Evolutionary conservation across 1,140 invertebrate species (phyloP), one percentile per base, ranked within the genome.

Genomic region (Drosophila willistoni): DNA sequence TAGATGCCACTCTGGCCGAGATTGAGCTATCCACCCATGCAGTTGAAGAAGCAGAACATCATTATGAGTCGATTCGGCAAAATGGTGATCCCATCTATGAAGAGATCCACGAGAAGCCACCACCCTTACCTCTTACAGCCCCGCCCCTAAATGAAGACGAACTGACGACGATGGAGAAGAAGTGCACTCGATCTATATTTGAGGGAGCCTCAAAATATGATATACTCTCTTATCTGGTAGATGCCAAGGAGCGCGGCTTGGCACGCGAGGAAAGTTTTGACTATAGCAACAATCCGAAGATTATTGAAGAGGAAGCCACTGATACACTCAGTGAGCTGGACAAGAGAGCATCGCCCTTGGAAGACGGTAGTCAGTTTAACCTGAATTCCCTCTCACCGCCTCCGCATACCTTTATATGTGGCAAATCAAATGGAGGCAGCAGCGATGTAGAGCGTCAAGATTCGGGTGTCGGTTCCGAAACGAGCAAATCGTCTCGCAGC

Each of bases 391-490:
- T 91, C 4, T 90, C 89, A n/a, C 92, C 90, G 2, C 90, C 90
- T 12, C 79, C 90, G 0, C 81, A 85, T 22, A 90, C 60, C 19
- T 91, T 91, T 14, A 83, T 89, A 6, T 84, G 83, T 17, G 84
- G 89, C 5, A 68, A 71, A 19, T 61, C 59, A 1, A 64, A 59
- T 12, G 68, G 69, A 2, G 77, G 71, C 13, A 80, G 91, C 90
- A 93, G 93, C 10, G 95, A 95, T 90, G 96, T 98, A 61, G 97
- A 98, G 93, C 94, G 97, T 70, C 98, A 97, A 79, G 97, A 98
- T 92, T 98, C 97, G 12, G 97, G 97, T 1, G 97, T 98, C 1
- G 97, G 97, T 39, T 97, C 97, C 2, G 97, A 98, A 92, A 98
- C 97, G 3, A 97, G 96, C 90, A 97, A 97, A 91, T 95, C 95